Base-by-base conservation (phyloP, 2,113 vertebrate species). In the Entomyzon cyanotis region DNA sequence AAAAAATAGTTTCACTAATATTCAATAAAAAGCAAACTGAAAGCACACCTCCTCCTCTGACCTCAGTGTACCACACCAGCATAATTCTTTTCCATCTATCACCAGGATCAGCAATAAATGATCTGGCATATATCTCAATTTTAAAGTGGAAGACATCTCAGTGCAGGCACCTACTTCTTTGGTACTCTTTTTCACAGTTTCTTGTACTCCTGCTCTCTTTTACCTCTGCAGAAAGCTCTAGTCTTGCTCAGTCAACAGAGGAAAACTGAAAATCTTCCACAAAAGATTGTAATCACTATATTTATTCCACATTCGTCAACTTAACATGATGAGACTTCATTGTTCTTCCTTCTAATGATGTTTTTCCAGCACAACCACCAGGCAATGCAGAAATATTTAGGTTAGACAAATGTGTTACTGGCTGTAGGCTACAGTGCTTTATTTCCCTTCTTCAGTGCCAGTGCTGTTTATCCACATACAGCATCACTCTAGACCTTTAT, bases 361-460 rank as follows among this genome's bases (percentile, higher is more conserved):
- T 78, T 74, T 69, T 59, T n/a, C 25, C 55, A 85, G 37, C 12
- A 83, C 37, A 85, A 75, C 52, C 25, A 78, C 18, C 5, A 31
- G 20, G 22, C 62, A 91, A n/a, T 0, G 0, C 7, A 71, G 7
- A 75, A 78, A 30, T 1, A 8, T 44, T 74, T 58, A 31, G 35
- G 37, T n/a, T 44, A 90, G n/a, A 68, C 41, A 37, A 62, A 73
- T 5, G 14, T 7, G 31, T 69, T 79, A 62, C 37, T 46, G 42
- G 24, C 46, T 85, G 25, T 24, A 91, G 56, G 12, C 52, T 75
- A 62, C 1, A 2, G 21, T 16, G 14, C 12, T 87, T 64, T 18
- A 53, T 68, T 65, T 39, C 55, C 28, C 30, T 70, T 82, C 49
- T 64, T 86, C 23, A 37, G 18, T 11, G 15, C 19, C 53, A 67